Base-by-base conservation (phyloP, 2,888 invertebrate genomes). In the Drosophila stalkeri region DNA sequence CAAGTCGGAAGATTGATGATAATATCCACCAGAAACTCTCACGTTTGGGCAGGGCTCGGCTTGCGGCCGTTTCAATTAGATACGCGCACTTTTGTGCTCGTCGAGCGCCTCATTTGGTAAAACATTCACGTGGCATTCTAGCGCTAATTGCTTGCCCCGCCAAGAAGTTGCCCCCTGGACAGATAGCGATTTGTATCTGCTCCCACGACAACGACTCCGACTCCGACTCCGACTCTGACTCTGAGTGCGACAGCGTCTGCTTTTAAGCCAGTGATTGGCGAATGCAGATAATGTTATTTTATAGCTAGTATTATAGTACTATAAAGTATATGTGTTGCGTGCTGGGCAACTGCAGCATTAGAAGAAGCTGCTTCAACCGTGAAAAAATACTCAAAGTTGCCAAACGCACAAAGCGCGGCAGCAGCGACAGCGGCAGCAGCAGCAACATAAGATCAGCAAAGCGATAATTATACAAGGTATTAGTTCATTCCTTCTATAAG, bases 391-490 rank as follows among this genome's bases (percentile, higher is more conserved):
- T 72, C 74, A 85, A 81, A 80, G 88, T 75, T 74, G 82, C 74
- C 67, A 74, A 81, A 76, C 73, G 77, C 76, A 82, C 71, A 61
- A 54, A 61, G 52, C 57, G 55, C 49, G 60, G 44, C 68, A 72
- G 41, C 64, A 72, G n/a, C 52, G 37, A 44, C 51, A 52, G 11
- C 33, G 37, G 33, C 57, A 64, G 52, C 27, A 55, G 41, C 49
- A 49, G 49, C 49, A 75, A 65, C 75, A 80, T 66, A 76, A 87
- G 86, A 86, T 86, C 86, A 81, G 81, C 85, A 82, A 82, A 81
- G 87, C 86, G 87, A 90, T 87, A 90, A 87, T 87, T 87, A 87
- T 80, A 89, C 82, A 71, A 82, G 76, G 90, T 89, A 86, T 85
- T 86, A 86, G 85, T 85, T 86, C 72, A 84, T 51, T 68, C 64